Evolutionary conservation across 2,797 vertebrate species (phyloP).

Genomic region (Myotis daubentonii): DNA sequence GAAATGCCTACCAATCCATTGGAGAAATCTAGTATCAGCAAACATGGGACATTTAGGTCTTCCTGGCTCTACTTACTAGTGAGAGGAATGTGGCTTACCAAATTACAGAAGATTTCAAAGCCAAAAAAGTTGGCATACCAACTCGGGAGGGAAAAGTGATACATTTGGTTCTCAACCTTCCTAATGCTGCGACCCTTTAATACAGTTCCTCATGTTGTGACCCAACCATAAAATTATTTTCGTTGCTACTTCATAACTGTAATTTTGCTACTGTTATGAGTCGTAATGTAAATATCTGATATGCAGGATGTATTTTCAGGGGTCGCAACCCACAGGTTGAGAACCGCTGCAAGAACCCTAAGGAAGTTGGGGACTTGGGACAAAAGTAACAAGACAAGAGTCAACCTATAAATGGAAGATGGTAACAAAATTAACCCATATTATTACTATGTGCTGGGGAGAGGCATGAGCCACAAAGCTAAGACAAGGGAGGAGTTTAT

Average conservation of each 20-base stretch:
- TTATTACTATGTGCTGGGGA: neutral
- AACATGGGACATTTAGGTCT: neutral
- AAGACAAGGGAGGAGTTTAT: constrained; percentile 33
- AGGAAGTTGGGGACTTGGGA: neutral
- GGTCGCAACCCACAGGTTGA: too few relatives aligned
- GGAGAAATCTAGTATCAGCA: constrained; percentile 50
- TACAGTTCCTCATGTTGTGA: too few relatives aligned
- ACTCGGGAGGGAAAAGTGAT: neutral
- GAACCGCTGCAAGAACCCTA: too few relatives aligned
- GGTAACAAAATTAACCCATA: neutral
- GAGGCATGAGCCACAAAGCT: neutral
- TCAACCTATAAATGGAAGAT: neutral
- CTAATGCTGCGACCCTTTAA: too few relatives aligned
- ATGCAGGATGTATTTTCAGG: too few relatives aligned
- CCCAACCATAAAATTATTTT: too few relatives aligned
- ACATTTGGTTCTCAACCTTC: neutral
- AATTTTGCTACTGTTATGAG: too few relatives aligned
- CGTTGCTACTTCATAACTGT: too few relatives aligned
- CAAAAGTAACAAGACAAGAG: constrained; percentile 14
- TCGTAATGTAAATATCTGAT: too few relatives aligned
- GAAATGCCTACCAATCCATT: constrained; percentile 31
- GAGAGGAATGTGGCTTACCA: constrained; percentile 25
- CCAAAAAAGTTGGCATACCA: neutral
- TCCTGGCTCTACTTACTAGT: neutral
- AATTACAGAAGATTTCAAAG: constrained; percentile 1